phyloP scores from a whole-genome alignment of 2,797 vertebrate genomes.

The Gallinago solitaria region DNA sequence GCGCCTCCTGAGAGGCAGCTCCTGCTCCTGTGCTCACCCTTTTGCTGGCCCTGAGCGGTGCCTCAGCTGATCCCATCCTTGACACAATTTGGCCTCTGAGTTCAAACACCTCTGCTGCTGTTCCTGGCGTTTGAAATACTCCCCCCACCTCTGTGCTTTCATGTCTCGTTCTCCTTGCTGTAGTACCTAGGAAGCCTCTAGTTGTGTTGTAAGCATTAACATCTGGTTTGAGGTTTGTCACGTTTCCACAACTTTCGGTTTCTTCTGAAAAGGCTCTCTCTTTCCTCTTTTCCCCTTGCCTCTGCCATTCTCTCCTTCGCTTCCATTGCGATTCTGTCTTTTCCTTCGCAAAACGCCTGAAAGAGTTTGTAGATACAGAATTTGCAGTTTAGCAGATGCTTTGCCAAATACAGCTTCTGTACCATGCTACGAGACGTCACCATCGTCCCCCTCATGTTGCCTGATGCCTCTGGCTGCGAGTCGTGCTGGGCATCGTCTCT shows the following conservation, averaged over 20 bases:
- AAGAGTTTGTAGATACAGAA: background rate
- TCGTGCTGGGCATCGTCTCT: background rate
- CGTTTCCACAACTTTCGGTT: background rate
- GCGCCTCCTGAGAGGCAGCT: background rate
- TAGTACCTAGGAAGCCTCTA: background rate
- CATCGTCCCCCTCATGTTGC: slow-evolving; percentile 57
- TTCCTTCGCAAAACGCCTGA: background rate
- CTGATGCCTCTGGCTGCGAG: slow-evolving; percentile 27
- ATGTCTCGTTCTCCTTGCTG: rapidly evolving
- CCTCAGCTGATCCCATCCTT: background rate
- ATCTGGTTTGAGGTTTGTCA: background rate
- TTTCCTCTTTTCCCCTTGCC: background rate
- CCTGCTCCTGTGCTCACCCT: background rate
- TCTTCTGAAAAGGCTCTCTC: background rate
- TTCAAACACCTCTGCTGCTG: background rate
- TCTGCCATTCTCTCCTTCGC: background rate
- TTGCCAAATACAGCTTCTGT: slow-evolving; percentile 33
- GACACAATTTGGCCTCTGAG: background rate
- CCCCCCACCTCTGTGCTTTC: background rate
- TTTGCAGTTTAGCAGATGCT: slow-evolving; percentile 9
- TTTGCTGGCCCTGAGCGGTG: background rate
- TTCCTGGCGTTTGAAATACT: background rate
- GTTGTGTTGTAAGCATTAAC: background rate
- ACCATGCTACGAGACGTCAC: background rate
- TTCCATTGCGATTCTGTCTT: background rate